These are phyloP conservation scores for Sapayoa aenigma DNA, from an alignment of 2,113 vertebrate species.

Conservation along the genomic window DNA sequence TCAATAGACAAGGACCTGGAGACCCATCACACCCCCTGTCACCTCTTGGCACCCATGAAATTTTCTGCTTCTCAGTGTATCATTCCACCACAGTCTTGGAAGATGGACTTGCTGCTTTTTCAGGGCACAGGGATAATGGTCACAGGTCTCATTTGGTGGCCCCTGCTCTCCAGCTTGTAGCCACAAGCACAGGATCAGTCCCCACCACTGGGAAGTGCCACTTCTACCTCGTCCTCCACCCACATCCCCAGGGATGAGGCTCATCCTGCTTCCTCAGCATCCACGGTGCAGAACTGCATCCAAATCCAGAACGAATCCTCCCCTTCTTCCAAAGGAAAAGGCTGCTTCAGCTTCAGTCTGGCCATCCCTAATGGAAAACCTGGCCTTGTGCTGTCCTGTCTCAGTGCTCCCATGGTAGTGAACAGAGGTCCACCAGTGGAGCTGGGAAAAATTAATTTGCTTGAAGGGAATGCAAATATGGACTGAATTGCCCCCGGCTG, in stretches of 20 bases:
- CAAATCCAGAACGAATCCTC: neutral
- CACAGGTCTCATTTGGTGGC: neutral
- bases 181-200: neutral
- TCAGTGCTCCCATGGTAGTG: neutral
- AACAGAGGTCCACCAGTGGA: neutral
- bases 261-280: neutral
- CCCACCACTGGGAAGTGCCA: neutral
- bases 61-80: neutral
- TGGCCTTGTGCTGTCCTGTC: neutral
- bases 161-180: neutral
- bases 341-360: neutral
- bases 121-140: neutral
- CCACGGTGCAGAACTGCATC: neutral
- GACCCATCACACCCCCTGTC: neutral
- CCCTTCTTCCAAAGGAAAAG: neutral
- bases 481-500: neutral
- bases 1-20: neutral
- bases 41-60: neutral
- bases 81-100: neutral
- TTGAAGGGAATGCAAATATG: neutral
- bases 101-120: neutral
- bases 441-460: neutral
- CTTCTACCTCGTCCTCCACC: neutral
- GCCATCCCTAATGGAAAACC: fast-evolving
- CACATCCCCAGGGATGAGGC: neutral